A percentile compares a stretch with the other conserved stretches of the same genome.
Conservation (phyloP, 2,888 invertebrate genomes). For the Torymus aiolomorphi region DNA sequence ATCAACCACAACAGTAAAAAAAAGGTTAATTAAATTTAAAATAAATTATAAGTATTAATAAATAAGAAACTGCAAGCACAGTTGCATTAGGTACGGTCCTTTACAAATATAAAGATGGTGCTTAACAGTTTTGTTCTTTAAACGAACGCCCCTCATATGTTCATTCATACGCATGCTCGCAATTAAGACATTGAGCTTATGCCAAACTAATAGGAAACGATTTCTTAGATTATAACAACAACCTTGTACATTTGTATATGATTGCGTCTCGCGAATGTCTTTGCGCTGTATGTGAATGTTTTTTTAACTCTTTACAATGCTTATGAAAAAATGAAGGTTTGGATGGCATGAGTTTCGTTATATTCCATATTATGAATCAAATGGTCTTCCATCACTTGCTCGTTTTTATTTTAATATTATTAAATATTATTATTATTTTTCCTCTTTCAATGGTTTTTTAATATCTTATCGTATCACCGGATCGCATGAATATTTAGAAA, state of each 20-base stretch:
- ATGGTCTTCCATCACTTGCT: constrained; percentile 47
- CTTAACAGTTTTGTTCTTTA: constrained; percentile 38
- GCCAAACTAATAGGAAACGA: constrained; percentile 58
- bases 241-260: constrained; percentile 54
- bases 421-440: constrained; percentile 39
- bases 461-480: constrained; percentile 51
- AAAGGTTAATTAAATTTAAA: constrained; percentile 31
- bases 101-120: constrained; percentile 39
- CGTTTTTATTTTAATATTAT: constrained; percentile 30
- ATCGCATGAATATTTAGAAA: constrained; percentile 55
- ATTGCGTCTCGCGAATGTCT: constrained; percentile 45
- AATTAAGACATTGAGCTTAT: constrained; percentile 56
- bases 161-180: constrained; percentile 32
- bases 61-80: constrained; percentile 38
- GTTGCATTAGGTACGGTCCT: constrained; percentile 38
- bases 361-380: constrained; percentile 36
- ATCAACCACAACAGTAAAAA: constrained; percentile 14
- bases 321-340: constrained; percentile 42
- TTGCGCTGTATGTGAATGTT: constrained; percentile 1
- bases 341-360: constrained; percentile 32
- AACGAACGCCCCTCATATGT: constrained; percentile 10
- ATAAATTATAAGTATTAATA: constrained; percentile 38
- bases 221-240: constrained; percentile 59
- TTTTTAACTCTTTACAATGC: constrained; percentile 45
- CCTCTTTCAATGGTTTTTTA: constrained; percentile 52